These are phyloP conservation scores for Crossaster papposus DNA, from an alignment of 53 echinoderm and acorn worm species.

Conservation along the genomic window DNA sequence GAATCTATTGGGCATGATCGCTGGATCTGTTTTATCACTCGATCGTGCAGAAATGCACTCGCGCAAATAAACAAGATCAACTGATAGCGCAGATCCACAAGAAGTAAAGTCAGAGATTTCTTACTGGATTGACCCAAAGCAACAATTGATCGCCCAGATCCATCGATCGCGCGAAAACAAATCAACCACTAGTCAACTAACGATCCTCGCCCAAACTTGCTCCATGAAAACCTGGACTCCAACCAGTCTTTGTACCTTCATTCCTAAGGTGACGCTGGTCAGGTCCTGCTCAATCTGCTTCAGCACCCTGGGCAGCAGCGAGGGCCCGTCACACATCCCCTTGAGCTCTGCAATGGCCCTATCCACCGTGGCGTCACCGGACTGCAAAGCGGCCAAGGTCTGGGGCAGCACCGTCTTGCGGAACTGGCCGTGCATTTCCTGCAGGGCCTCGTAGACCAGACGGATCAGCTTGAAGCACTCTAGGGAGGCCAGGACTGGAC, in stretches of 20 bases:
- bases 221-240: too few species aligned
- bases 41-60: too few species aligned
- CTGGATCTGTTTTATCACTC: too few species aligned
- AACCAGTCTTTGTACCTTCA: constrained; percentile 56
- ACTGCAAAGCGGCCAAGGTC: constrained; percentile 72
- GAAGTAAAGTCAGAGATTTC: too few species aligned
- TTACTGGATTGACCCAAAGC: too few species aligned
- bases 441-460: constrained; percentile 70
- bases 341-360: constrained; percentile 61
- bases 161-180: too few species aligned
- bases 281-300: constrained; percentile 78
- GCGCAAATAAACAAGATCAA: too few species aligned
- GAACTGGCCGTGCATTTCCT: constrained; percentile 78
- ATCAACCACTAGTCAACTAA: too few species aligned
- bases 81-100: too few species aligned
- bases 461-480: constrained; percentile 68
- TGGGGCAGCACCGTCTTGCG: constrained; percentile 77
- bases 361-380: constrained; percentile 67
- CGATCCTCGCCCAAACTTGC: too few species aligned
- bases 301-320: constrained; percentile 65
- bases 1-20: too few species aligned
- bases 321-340: constrained; percentile 66
- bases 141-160: too few species aligned
- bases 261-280: constrained; percentile 59
- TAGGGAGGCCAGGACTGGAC: constrained; percentile 56